phyloP scores from a whole-genome alignment of 2,888 invertebrate genomes.

The Brachyptera risi region DNA sequence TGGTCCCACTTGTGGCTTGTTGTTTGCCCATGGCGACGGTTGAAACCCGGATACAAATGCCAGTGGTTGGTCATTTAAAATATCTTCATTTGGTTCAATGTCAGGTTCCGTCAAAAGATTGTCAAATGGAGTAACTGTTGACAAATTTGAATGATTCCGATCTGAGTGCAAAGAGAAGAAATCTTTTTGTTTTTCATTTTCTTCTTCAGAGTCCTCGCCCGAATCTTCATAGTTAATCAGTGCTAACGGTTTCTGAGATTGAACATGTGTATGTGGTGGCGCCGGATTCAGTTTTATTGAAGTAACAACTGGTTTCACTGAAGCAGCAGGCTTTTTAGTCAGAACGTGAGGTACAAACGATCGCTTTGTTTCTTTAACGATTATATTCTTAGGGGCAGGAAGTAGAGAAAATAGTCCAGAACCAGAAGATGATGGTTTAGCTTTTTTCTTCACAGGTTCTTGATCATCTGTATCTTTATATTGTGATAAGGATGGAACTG shows the following conservation, averaged over 20 bases:
- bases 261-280: neutral
- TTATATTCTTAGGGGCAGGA: slow-evolving; percentile 59
- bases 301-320: no score
- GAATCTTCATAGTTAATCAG: slow-evolving; percentile 33
- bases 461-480: slow-evolving; percentile 57
- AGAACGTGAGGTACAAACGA: slow-evolving; percentile 32
- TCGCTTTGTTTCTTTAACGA: slow-evolving; percentile 35
- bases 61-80: neutral
- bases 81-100: neutral
- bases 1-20: neutral
- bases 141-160: neutral
- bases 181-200: slow-evolving; percentile 32
- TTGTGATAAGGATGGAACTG: slow-evolving; percentile 62
- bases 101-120: neutral
- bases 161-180: slow-evolving; percentile 32
- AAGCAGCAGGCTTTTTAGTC: slow-evolving; percentile 25
- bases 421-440: slow-evolving; percentile 54
- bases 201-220: slow-evolving; percentile 36
- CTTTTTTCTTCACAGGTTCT: slow-evolving; percentile 45
- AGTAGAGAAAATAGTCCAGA: slow-evolving; percentile 64
- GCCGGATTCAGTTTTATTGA: slow-evolving; percentile 2
- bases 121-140: neutral
- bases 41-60: slow-evolving; percentile 9
- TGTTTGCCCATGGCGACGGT: neutral
- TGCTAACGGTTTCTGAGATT: neutral